Evolutionary conservation across 2,797 vertebrate genomes (phyloP).

Genomic region (Aldrovandia affinis): DNA sequence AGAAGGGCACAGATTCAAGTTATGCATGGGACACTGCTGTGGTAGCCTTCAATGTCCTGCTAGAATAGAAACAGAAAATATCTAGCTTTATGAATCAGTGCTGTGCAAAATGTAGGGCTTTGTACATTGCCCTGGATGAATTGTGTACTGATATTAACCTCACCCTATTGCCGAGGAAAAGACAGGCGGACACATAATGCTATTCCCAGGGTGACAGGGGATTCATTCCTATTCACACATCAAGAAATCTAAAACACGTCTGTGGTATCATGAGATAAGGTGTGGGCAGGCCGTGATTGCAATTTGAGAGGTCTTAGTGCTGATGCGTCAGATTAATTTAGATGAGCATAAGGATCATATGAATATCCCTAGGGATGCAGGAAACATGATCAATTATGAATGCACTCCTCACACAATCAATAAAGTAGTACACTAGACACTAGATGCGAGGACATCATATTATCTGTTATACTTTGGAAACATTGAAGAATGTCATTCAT

Average conservation of each 20-base stretch:
- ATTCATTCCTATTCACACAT: background rate
- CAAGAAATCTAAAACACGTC: background rate
- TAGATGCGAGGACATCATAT: background rate
- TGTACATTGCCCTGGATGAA: background rate
- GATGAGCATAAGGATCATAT: constrained; percentile 25
- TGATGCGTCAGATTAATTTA: constrained; percentile 20
- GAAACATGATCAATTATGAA: constrained; percentile 24
- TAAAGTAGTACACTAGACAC: background rate
- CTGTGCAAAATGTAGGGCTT: background rate
- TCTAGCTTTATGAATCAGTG: background rate
- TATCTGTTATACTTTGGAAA: background rate
- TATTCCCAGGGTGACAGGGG: constrained; percentile 21
- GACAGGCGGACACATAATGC: constrained; percentile 4
- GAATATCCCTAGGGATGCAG: constrained; percentile 13
- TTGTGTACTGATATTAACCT: background rate
- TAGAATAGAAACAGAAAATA: background rate
- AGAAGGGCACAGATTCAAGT: background rate
- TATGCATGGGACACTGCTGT: background rate
- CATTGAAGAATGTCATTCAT: background rate
- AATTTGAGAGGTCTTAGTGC: background rate
- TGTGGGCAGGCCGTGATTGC: background rate
- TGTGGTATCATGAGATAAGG: background rate
- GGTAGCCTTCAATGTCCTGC: background rate
- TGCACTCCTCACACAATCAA: background rate
- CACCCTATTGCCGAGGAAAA: background rate